These are phyloP conservation scores for Psittacus erithacus DNA, from an alignment of 2,113 vertebrate genomes.

Conservation along the genomic window DNA sequence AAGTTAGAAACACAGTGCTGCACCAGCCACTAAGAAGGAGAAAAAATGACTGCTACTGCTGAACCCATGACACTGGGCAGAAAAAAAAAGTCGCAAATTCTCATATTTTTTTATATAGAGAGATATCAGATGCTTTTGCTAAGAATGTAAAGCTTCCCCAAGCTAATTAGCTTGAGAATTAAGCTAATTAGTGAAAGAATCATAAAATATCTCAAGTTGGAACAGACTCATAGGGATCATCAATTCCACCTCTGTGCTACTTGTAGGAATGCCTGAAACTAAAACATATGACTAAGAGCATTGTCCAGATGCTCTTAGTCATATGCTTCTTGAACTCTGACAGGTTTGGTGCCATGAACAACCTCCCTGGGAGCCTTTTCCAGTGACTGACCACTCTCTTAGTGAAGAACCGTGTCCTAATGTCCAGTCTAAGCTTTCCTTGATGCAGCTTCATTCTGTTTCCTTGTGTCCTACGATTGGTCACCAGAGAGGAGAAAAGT, in stretches of 20 bases:
- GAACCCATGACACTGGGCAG: neutral
- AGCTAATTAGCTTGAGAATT: neutral
- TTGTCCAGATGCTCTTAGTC: neutral
- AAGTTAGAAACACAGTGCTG: no score
- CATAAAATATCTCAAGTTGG: neutral
- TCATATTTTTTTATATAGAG: neutral
- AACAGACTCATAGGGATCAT: neutral
- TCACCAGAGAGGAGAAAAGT: neutral
- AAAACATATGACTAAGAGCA: neutral
- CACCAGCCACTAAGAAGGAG: no score
- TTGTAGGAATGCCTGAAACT: neutral
- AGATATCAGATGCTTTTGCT: neutral
- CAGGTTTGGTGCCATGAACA: neutral
- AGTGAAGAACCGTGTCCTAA: neutral
- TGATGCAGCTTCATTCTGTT: neutral
- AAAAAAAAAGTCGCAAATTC: neutral
- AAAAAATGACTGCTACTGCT: no score
- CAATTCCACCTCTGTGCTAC: neutral
- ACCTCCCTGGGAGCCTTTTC: neutral
- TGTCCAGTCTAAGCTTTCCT: neutral
- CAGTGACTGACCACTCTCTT: neutral
- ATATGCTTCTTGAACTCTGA: neutral
- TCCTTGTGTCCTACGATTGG: fast-evolving
- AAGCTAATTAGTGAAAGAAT: neutral
- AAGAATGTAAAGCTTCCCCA: neutral